Evolutionary conservation across 1,140 invertebrate species (phyloP), one percentile per base, ranked within the genome.

Genomic region (Nasonia longicornis): DNA sequence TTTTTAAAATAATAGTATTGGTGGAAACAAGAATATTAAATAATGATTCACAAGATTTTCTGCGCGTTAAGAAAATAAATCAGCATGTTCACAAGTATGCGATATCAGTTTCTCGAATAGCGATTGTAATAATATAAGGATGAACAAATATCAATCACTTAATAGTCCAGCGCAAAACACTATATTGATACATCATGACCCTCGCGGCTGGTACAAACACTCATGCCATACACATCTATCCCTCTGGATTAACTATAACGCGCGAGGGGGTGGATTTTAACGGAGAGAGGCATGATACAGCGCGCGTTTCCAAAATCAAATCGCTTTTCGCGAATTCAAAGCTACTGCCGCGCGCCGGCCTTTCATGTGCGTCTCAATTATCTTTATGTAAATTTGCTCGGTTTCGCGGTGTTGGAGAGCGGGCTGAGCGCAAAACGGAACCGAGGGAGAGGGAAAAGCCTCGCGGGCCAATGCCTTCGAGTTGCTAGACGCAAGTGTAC

Each of bases 361-460:
- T 89, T 89, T 89, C 88, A 88, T 89, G 86, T 88, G 85, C 86
- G 80, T 88, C 86, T 88, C 89, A 89, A 89, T 89, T 90, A 89
- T 89, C 88, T 87, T 89, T 89, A 88, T 88, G 89, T 86, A 90
- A 90, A 90, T 89, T 89, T 87, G 88, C 89, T 89, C 87, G 86
- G 87, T 87, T 88, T 88, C 87, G 85, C 86, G 84, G 76, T 64
- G 58, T 58, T 58, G 72, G 71, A 71, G 35, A 67, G 29, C 38
- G 63, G 67, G 22, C 7, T 38, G 63, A 42, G 63, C 2, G 14
- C 20, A 35, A 3, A 16, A 66, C 20, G 45, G 8, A 38, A 22
- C 42, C 29, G 31, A 64, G 58, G 14, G 58, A 22, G 74, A 76
- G 48, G 12, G 29, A 31, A 35, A 63, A 76, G 74, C 31, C 31